Evolutionary conservation across 2,797 vertebrate genomes (phyloP).

Genomic region (Gambusia yucatana): DNA sequence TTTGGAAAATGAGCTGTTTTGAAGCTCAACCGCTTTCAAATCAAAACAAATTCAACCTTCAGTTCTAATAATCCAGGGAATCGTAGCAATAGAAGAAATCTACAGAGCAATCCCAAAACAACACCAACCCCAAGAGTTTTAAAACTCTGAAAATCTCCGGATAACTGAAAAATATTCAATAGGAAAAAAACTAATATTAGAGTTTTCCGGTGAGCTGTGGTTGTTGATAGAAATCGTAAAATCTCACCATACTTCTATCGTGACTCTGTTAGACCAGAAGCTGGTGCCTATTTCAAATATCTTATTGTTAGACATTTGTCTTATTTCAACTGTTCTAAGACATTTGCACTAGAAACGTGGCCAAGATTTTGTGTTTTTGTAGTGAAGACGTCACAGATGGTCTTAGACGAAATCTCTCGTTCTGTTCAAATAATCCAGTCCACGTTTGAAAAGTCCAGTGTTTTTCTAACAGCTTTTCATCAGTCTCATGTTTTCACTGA

Average conservation of each 20-base stretch:
- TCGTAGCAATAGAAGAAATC: not conserved
- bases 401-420: too few relatives aligned
- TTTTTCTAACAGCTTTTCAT: not conserved
- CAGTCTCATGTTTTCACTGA: too few relatives aligned
- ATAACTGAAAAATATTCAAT: not conserved
- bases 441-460: not conserved
- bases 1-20: not conserved
- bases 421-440: too few relatives aligned
- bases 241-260: not conserved
- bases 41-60: not conserved
- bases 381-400: too few relatives aligned
- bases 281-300: not conserved
- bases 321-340: too few relatives aligned
- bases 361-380: too few relatives aligned
- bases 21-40: not conserved
- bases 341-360: too few relatives aligned
- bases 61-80: not conserved
- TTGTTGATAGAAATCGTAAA: not conserved
- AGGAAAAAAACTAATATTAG: not conserved
- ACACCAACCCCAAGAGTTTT: not conserved
- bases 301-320: too few relatives aligned
- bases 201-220: not conserved
- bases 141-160: not conserved
- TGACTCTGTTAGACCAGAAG: not conserved
- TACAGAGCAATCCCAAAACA: not conserved